phyloP scores from a whole-genome alignment of 2,888 invertebrate genomes.

The Priocnemis perturbator region DNA sequence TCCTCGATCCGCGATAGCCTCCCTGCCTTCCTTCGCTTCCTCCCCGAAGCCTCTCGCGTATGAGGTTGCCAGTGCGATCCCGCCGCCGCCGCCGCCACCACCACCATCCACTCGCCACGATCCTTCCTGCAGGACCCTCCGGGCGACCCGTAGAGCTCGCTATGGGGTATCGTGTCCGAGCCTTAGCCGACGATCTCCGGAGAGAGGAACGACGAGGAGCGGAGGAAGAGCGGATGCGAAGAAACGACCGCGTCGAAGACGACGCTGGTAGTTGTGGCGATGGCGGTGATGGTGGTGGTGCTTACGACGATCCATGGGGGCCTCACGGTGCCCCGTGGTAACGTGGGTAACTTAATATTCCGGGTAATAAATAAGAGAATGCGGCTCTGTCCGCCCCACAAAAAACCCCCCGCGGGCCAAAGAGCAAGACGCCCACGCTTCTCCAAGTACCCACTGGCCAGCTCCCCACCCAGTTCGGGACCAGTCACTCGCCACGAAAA shows the following conservation, averaged over 20 bases:
- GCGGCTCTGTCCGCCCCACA: slow-evolving; percentile 69
- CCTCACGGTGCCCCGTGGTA: slow-evolving; percentile 62
- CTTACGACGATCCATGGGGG: slow-evolving; percentile 58
- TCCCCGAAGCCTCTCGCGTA: slow-evolving; percentile 15
- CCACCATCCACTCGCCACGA: slow-evolving; percentile 16
- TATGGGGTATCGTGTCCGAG: slow-evolving; percentile 22
- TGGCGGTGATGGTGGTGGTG: slow-evolving; percentile 38
- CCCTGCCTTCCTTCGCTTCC: slow-evolving; percentile 17
- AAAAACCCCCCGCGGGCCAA: slow-evolving; percentile 64
- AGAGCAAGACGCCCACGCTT: slow-evolving; percentile 61
- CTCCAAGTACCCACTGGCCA: slow-evolving; percentile 53
- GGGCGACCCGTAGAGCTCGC: slow-evolving; percentile 24
- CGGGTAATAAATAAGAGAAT: slow-evolving; percentile 72
- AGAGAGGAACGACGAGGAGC: slow-evolving; percentile 16
- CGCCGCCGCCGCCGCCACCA: no score
- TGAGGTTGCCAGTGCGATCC: no score
- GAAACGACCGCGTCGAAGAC: background rate
- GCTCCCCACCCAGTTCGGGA: slow-evolving; percentile 29
- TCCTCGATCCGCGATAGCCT: slow-evolving; percentile 58
- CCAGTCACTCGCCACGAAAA: slow-evolving; percentile 36
- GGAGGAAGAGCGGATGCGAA: background rate
- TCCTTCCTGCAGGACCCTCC: slow-evolving; percentile 15
- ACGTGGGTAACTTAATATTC: slow-evolving; percentile 72
- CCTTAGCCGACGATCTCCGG: slow-evolving; percentile 24
- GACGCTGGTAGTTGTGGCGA: slow-evolving; percentile 6